A percentile compares a stretch with the other conserved stretches of the same genome.
These are phyloP conservation scores for Rhodophaea formosa DNA, from an alignment of 2,888 invertebrate species.

Conservation along the genomic window DNA sequence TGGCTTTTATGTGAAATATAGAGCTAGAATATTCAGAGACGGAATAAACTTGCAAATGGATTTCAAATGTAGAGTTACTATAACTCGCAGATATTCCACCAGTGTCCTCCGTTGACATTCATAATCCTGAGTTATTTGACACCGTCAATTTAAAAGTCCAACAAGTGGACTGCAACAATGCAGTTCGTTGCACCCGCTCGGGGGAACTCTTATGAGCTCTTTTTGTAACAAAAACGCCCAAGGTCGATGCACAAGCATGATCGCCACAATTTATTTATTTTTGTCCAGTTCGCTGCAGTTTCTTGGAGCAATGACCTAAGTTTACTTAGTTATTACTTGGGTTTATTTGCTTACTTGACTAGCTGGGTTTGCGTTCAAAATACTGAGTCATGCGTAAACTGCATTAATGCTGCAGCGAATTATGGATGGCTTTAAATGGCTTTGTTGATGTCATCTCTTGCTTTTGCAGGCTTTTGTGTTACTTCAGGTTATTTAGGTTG, in stretches of 20 bases:
- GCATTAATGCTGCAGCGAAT: not conserved
- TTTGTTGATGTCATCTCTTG: not conserved
- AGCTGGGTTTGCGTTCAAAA: not conserved
- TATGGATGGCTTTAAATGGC: not conserved
- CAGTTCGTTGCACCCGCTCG: conserved; percentile 4
- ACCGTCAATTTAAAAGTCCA: not conserved
- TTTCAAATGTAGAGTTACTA: not conserved
- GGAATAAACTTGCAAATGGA: not conserved
- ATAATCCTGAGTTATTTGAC: not conserved
- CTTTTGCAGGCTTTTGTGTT: not conserved
- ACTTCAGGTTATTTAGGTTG: not conserved
- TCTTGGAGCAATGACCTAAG: conserved; percentile 35
- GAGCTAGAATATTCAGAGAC: too few relatives aligned
- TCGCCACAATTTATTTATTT: conserved; percentile 31
- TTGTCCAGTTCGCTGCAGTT: conserved; percentile 26
- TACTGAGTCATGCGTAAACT: conserved; percentile 24
- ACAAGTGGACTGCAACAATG: not conserved
- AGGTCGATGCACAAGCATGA: conserved; percentile 23
- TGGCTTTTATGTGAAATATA: too few relatives aligned
- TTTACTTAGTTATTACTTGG: not conserved
- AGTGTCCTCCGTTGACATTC: not conserved
- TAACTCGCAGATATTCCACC: not conserved
- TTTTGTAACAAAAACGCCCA: conserved; percentile 6
- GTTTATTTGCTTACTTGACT: not conserved
- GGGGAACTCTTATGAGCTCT: not conserved